Evolutionary conservation across 2,888 invertebrate species (phyloP).

Genomic region (Polyommatus icarus): DNA sequence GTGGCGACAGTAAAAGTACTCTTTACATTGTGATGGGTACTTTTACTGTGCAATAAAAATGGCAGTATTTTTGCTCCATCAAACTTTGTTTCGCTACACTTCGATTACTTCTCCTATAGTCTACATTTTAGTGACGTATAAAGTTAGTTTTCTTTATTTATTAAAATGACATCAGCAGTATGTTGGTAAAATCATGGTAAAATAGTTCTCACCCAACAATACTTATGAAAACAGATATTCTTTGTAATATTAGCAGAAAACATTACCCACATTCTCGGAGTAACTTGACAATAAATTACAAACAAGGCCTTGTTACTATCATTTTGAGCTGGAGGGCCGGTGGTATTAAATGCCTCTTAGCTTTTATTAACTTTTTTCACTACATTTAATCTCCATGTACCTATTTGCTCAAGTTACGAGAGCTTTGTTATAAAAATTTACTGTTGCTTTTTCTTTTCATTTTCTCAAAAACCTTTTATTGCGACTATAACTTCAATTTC

Average conservation of each 20-base stretch:
- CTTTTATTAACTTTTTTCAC: background rate
- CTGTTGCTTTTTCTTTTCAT: background rate
- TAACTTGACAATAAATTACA: conserved; percentile 1
- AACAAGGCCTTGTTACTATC: background rate
- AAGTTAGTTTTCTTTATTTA: too few relatives aligned
- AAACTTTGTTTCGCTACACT: background rate
- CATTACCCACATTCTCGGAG: background rate
- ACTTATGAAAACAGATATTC: too few relatives aligned
- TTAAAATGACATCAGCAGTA: too few relatives aligned
- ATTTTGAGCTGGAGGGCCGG: background rate
- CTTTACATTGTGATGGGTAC: background rate
- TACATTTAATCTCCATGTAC: background rate
- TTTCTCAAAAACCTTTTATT: background rate
- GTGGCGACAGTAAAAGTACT: background rate
- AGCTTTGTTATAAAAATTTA: background rate
- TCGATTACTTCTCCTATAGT: background rate
- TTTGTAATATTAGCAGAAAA: too few relatives aligned
- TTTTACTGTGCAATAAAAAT: background rate
- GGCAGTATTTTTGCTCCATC: conserved; percentile 2
- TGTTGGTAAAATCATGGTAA: too few relatives aligned
- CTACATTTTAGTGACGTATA: too few relatives aligned
- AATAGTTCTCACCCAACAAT: too few relatives aligned
- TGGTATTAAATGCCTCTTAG: background rate
- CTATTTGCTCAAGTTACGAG: background rate
- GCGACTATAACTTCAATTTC: background rate